These are phyloP conservation scores for Cyphomyrmex costatus DNA, from an alignment of 1,140 invertebrate species.

Conservation along the genomic window DNA sequence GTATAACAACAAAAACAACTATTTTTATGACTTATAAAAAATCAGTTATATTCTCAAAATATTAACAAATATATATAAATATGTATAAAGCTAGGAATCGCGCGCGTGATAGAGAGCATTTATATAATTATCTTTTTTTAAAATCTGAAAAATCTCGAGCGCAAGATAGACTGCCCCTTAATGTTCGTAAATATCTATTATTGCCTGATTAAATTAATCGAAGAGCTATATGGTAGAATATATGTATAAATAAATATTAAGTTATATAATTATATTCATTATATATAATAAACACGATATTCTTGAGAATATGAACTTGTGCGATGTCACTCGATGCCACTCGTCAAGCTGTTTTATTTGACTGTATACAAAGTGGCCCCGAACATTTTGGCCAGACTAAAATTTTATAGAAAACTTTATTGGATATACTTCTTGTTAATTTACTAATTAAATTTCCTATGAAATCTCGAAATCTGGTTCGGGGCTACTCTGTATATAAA, in stretches of 20 bases:
- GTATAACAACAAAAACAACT: neutral
- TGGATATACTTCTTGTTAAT: no score
- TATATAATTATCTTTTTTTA: neutral
- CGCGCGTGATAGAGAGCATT: neutral
- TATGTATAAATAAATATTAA: conserved; percentile 16
- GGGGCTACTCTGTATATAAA: neutral
- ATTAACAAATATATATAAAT: neutral
- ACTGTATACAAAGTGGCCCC: no score
- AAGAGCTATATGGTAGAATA: conserved; percentile 2
- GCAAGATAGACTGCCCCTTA: conserved; percentile 1
- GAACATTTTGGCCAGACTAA: no score
- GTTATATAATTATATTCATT: neutral
- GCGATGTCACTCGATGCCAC: neutral
- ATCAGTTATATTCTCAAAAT: neutral
- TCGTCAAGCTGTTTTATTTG: neutral
- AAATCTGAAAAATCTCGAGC: neutral
- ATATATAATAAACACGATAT: conserved; percentile 15
- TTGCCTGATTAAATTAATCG: conserved; percentile 8
- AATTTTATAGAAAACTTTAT: no score
- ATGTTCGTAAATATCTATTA: conserved; percentile 19
- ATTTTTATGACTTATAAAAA: neutral
- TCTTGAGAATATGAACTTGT: neutral
- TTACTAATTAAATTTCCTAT: no score
- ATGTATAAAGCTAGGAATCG: neutral
- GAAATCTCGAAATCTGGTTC: no score